Base-by-base conservation (phyloP, 2,797 vertebrate genomes). In the Ispidina lecontei region DNA sequence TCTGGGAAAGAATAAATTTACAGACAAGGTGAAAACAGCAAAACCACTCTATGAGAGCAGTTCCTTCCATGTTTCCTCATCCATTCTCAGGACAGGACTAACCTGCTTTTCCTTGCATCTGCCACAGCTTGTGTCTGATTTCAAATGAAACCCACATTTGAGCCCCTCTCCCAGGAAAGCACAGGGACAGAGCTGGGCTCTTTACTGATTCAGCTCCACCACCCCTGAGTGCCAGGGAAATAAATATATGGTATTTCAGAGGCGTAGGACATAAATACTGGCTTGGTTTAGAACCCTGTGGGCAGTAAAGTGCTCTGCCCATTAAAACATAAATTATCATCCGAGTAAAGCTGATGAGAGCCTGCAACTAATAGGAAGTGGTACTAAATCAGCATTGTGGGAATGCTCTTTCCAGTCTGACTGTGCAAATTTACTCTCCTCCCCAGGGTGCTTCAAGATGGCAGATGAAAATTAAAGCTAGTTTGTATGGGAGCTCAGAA, bases 171-270 rank as follows among this genome's bases (percentile, higher is more conserved):
- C 37, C 21, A 33, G 54, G 19, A 72, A 74, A 64, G 70, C 77
- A 29, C 33, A 73, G 35, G 8, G 39, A 87, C 79, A 67, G 87
- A 92, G 87, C 93, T 63, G 55, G 33, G 85, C 70, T 95, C 84
- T 87, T 95, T 94, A 91, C 60, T 63, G 83, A 94, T 94, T 94
- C 94, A 79, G 52, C 52, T 95, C 78, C 79, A 91, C 46, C 87
- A 71, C 9, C 46, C 52, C 43, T 14, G 43, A 81, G 39, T 80
- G 64, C 96, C 89, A 95, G 59, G 79, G 65, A 97, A 95, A 96
- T 92, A 91, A 97, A 96, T 91, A 84, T n/a, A 87, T 35, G 39
- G 76, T 41, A 55, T 76, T 96, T 92, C 74, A 79, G 84, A 95
- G 86, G 82, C 43, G 3, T 0, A 18, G 59, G 58, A 64, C 54